Evolutionary conservation across 2,888 invertebrate genomes (phyloP).

Genomic region (Hoplodrina ambigua): DNA sequence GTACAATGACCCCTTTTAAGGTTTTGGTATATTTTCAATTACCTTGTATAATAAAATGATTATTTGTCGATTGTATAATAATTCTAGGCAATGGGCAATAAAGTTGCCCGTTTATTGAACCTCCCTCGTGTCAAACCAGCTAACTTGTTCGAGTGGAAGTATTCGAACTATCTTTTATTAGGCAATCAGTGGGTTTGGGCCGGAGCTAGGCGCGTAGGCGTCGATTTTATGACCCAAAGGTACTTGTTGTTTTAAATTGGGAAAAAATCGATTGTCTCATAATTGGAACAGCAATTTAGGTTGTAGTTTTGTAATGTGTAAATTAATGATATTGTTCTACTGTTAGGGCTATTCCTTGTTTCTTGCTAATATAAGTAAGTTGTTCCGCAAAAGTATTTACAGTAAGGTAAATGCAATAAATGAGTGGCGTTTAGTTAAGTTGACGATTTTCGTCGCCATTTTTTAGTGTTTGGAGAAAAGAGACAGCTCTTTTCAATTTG

Average conservation of each 20-base stretch:
- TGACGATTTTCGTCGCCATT: too few species aligned
- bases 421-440: too few species aligned
- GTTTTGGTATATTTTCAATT: too few species aligned
- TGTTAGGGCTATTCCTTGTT: background rate
- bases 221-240: slow-evolving; percentile 48
- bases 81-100: background rate
- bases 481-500: too few species aligned
- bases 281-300: slow-evolving; percentile 34
- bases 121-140: slow-evolving; percentile 45
- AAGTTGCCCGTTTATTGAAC: slow-evolving; percentile 48
- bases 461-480: too few species aligned
- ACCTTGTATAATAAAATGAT: too few species aligned
- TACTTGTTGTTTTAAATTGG: slow-evolving; percentile 36
- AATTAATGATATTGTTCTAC: background rate
- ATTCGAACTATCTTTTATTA: slow-evolving; percentile 70
- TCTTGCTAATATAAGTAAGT: too few species aligned
- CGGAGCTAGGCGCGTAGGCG: slow-evolving; percentile 48
- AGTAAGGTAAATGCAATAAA: too few species aligned
- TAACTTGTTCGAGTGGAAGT: slow-evolving; percentile 62
- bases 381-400: too few species aligned
- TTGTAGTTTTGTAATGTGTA: background rate
- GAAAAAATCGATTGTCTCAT: slow-evolving; percentile 26
- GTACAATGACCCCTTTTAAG: too few species aligned
- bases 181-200: slow-evolving; percentile 62
- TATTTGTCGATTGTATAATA: background rate